These are phyloP conservation scores for Oscheius sp. DNA, from an alignment of 2,888 invertebrate genomes.

Conservation along the genomic window DNA sequence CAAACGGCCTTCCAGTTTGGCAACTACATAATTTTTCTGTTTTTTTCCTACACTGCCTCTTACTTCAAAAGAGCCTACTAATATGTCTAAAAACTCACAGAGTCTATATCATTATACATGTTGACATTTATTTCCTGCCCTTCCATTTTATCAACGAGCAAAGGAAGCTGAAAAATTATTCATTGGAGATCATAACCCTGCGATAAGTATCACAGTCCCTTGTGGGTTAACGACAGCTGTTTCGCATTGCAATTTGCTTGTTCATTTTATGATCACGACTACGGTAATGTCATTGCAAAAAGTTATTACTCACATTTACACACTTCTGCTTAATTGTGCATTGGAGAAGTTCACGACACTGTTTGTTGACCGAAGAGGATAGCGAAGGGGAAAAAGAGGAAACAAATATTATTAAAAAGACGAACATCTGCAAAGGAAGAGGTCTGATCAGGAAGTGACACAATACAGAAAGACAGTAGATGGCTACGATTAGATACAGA, in stretches of 20 bases:
- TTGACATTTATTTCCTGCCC: conserved; percentile 58
- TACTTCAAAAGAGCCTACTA: not conserved
- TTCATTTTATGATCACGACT: not conserved
- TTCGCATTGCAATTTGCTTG: conserved; percentile 10
- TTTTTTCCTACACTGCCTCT: not conserved
- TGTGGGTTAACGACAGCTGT: conserved; percentile 15
- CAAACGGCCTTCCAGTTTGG: conserved; percentile 37
- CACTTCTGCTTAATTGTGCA: conserved; percentile 64
- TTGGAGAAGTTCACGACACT: conserved; percentile 60
- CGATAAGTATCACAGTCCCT: conserved; percentile 13
- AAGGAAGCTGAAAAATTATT: conserved; percentile 45
- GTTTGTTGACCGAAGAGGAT: conserved; percentile 53
- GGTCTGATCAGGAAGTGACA: not conserved
- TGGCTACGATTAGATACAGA: conserved; percentile 1
- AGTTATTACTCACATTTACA: conserved; percentile 56
- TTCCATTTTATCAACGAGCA: conserved; percentile 53
- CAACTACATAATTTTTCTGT: conserved; percentile 1
- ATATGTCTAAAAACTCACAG: conserved; percentile 43
- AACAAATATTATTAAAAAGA: too few species aligned
- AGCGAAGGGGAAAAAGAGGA: not conserved
- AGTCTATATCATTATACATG: conserved; percentile 67
- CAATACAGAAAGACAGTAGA: not conserved
- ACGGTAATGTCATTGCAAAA: conserved; percentile 2
- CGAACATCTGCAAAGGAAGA: not conserved
- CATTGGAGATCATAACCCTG: not conserved